These are phyloP conservation scores for Papilio gigon DNA, from an alignment of 2,888 invertebrate genomes.

Conservation along the genomic window DNA sequence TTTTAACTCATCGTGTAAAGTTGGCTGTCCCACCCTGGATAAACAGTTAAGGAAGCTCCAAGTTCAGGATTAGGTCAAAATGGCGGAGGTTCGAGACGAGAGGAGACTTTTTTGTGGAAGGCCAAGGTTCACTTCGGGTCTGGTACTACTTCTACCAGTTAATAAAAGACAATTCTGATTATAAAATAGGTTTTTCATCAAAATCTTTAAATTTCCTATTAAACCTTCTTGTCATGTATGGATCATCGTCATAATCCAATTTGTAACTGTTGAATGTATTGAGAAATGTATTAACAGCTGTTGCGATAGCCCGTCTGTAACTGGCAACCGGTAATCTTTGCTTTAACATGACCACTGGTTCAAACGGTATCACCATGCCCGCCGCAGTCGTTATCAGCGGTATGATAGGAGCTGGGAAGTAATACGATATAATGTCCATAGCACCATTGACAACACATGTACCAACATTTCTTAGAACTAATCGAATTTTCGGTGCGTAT, in stretches of 20 bases:
- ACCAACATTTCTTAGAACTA: constrained; percentile 67
- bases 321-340: constrained; percentile 72
- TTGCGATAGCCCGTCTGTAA: constrained; percentile 69
- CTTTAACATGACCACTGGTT: constrained; percentile 68
- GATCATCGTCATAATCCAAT: constrained; percentile 59
- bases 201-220: constrained; percentile 61
- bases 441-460: constrained; percentile 72
- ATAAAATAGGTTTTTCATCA: constrained; percentile 42
- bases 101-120: too few relatives aligned
- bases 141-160: too few relatives aligned
- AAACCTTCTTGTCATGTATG: constrained; percentile 72
- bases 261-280: constrained; percentile 70
- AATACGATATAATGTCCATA: constrained; percentile 69
- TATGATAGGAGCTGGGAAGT: constrained; percentile 70
- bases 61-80: too few relatives aligned
- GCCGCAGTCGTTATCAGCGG: constrained; percentile 72
- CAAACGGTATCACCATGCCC: constrained; percentile 72
- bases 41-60: too few relatives aligned
- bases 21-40: too few relatives aligned
- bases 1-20: too few relatives aligned
- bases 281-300: constrained; percentile 66
- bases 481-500: constrained; percentile 59
- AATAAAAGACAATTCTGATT: not conserved
- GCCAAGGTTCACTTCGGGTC: too few relatives aligned
- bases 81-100: too few relatives aligned